These are phyloP conservation scores for Teleogryllus oceanicus DNA, from an alignment of 2,888 invertebrate species.

Conservation along the genomic window DNA sequence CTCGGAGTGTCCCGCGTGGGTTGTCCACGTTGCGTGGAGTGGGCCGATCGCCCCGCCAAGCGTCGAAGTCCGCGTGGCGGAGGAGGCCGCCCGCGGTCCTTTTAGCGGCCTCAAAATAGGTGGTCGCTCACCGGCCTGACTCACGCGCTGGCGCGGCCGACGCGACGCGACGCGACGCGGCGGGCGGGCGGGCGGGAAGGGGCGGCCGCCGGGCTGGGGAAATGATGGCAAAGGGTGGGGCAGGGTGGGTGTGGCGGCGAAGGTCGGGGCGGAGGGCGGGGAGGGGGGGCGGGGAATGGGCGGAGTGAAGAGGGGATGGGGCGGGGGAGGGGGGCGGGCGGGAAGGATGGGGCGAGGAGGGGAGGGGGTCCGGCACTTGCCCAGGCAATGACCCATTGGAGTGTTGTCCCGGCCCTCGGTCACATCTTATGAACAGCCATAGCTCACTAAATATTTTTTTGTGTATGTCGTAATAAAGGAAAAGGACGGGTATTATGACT, in stretches of 20 bases:
- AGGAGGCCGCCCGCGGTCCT: background rate
- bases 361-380: too few relatives aligned
- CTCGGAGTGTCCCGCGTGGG: too few relatives aligned
- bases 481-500: too few relatives aligned
- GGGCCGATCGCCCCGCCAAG: too few relatives aligned
- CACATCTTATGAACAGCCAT: too few relatives aligned
- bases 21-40: too few relatives aligned
- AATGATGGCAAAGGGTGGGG: background rate
- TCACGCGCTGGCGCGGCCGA: background rate
- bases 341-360: background rate
- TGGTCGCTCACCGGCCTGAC: background rate
- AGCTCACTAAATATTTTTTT: too few relatives aligned
- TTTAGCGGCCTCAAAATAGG: conserved; percentile 3
- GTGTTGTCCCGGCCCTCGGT: too few relatives aligned
- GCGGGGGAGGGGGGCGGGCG: too few relatives aligned
- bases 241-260: background rate
- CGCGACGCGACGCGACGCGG: background rate
- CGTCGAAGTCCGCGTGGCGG: background rate
- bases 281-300: background rate
- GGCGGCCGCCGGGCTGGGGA: background rate
- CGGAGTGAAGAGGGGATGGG: background rate
- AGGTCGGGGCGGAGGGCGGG: background rate
- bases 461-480: too few relatives aligned
- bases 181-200: background rate
- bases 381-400: too few relatives aligned